Conservation (phyloP, 1,140 invertebrate genomes). For the Gonioctena quinquepunctata region DNA sequence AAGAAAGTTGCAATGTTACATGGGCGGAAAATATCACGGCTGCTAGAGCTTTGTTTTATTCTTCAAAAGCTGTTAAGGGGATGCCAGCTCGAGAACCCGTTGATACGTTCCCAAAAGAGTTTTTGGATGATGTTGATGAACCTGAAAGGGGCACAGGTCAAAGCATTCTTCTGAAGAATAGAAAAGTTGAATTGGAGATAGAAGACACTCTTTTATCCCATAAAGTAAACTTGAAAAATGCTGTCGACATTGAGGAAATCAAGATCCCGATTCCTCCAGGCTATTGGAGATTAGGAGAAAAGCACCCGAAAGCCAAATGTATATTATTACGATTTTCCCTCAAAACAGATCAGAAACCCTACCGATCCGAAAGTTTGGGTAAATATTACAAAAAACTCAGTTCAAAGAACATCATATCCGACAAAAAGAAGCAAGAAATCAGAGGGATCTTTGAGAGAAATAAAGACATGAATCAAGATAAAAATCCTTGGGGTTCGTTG, state of each 20-base stretch:
- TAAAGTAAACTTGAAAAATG: slow-evolving; percentile 42
- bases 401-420: slow-evolving; percentile 48
- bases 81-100: slow-evolving; percentile 50
- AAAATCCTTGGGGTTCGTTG: slow-evolving; percentile 76
- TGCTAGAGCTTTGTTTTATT: slow-evolving; percentile 69
- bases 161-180: slow-evolving; percentile 46
- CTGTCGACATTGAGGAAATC: slow-evolving; percentile 58
- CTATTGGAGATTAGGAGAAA: slow-evolving; percentile 73
- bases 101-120: slow-evolving; percentile 54
- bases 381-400: slow-evolving; percentile 70
- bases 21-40: slow-evolving; percentile 73
- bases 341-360: slow-evolving; percentile 65
- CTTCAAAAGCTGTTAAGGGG: slow-evolving; percentile 61
- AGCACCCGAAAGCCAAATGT: slow-evolving; percentile 65
- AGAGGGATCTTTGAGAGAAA: slow-evolving; percentile 56
- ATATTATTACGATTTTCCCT: slow-evolving; percentile 77
- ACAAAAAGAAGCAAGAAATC: slow-evolving; percentile 59
- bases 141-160: slow-evolving; percentile 49
- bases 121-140: slow-evolving; percentile 53
- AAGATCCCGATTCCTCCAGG: slow-evolving; percentile 68
- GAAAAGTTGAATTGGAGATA: slow-evolving; percentile 48
- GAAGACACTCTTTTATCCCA: slow-evolving; percentile 35
- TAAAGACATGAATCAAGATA: slow-evolving; percentile 55
- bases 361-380: slow-evolving; percentile 64
- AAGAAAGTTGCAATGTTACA: slow-evolving; percentile 79